Evolutionary conservation across 2,797 vertebrate species (phyloP).

Genomic region (Staurois parvus): DNA sequence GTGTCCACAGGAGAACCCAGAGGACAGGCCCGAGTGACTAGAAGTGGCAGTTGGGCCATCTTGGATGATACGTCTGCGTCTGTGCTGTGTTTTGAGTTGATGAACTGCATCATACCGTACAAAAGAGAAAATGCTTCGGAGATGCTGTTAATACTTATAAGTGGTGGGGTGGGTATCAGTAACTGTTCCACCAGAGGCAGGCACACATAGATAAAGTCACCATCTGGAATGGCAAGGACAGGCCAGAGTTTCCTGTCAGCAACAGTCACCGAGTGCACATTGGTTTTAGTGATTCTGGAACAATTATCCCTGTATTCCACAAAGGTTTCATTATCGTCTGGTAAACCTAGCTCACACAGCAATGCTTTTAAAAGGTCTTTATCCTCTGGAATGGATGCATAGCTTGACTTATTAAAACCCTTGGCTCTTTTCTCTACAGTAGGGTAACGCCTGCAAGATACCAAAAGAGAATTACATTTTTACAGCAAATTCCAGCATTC

Average conservation of each 20-base stretch:
- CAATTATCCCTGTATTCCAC: slow-evolving; percentile 85
- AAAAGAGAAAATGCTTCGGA: slow-evolving; percentile 88
- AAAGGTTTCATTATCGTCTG: slow-evolving; percentile 79
- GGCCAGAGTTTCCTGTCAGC: slow-evolving; percentile 86
- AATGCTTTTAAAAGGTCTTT: slow-evolving; percentile 81
- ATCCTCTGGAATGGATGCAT: slow-evolving; percentile 86
- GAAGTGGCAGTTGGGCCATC: slow-evolving; percentile 77
- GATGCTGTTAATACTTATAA: slow-evolving; percentile 83
- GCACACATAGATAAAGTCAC: slow-evolving; percentile 82
- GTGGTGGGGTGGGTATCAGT: slow-evolving; percentile 80
- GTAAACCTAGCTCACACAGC: slow-evolving; percentile 84
- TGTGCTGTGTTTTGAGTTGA: slow-evolving; percentile 78
- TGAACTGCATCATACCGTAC: slow-evolving; percentile 83
- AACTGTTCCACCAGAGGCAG: slow-evolving; percentile 86
- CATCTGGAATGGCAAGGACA: slow-evolving; percentile 81
- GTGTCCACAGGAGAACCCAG: slow-evolving; percentile 88
- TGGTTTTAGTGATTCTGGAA: slow-evolving; percentile 79
- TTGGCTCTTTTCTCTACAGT: slow-evolving; percentile 88
- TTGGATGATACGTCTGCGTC: slow-evolving; percentile 81
- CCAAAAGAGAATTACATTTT: slow-evolving; percentile 52
- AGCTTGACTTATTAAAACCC: slow-evolving; percentile 79
- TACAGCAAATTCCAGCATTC: no score
- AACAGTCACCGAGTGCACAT: slow-evolving; percentile 76
- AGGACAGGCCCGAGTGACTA: slow-evolving; percentile 88
- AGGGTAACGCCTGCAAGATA: slow-evolving; percentile 82